These are phyloP conservation scores for Cinclus mexicanus DNA, from an alignment of 2,113 vertebrate species.

Conservation along the genomic window DNA sequence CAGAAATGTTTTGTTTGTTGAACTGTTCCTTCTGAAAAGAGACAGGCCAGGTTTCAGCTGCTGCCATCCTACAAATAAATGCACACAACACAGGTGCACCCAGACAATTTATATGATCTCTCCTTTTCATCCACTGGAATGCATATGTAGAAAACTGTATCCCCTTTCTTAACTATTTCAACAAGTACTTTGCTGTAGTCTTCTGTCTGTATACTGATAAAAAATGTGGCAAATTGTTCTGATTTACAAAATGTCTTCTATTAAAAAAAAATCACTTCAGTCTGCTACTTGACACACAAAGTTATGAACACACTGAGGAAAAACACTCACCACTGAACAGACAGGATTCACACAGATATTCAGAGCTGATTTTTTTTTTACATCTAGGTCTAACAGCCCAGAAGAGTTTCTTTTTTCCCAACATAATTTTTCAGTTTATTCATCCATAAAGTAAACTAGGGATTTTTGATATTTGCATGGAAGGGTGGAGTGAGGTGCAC, in stretches of 20 bases:
- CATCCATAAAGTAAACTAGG: constrained; percentile 22
- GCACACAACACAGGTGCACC: not conserved
- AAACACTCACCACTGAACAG: not conserved
- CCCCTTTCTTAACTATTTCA: not conserved
- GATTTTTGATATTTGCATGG: not conserved
- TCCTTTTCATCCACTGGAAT: not conserved
- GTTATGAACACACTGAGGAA: not conserved
- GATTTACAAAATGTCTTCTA: not conserved
- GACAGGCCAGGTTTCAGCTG: not conserved
- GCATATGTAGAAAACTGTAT: fast-evolving
- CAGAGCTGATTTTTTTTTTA: not conserved
- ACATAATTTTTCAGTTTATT: constrained; percentile 33
- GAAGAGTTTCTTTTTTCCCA: constrained; percentile 4
- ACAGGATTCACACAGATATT: constrained; percentile 13
- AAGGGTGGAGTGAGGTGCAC: not conserved
- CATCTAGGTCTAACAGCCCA: not conserved
- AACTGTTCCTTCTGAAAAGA: not conserved
- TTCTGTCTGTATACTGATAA: not conserved
- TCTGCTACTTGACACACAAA: not conserved
- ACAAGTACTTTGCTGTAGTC: not conserved
- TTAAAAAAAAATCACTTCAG: not conserved
- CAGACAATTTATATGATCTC: not conserved
- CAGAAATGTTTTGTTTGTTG: not conserved
- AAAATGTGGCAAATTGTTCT: not conserved
- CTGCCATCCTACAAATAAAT: not conserved